Conservation (phyloP, 1,140 invertebrate species). For the Caenorhabditis brenneri region DNA sequence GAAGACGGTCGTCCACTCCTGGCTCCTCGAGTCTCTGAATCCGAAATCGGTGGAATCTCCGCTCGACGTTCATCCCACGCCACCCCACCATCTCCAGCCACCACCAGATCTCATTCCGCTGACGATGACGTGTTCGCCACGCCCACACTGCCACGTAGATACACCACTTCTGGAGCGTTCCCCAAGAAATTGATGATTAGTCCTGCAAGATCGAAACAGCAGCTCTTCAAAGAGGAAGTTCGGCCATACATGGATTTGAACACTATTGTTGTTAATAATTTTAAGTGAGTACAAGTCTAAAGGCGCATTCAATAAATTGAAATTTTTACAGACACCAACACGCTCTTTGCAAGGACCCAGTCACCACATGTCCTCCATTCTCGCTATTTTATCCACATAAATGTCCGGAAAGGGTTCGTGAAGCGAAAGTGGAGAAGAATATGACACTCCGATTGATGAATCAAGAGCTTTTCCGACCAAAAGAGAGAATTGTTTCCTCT, state of each 20-base stretch:
- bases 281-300: too few relatives aligned
- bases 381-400: constrained; percentile 72
- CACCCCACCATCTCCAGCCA: neutral
- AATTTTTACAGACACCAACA: constrained; percentile 80
- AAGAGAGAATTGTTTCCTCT: neutral
- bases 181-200: neutral
- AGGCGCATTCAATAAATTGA: too few relatives aligned
- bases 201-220: constrained; percentile 5
- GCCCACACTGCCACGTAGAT: neutral
- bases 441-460: neutral
- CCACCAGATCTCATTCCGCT: neutral
- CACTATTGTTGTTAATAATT: constrained; percentile 68
- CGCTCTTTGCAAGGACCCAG: constrained; percentile 74
- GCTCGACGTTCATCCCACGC: neutral
- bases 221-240: constrained; percentile 37
- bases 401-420: constrained; percentile 33
- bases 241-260: constrained; percentile 60
- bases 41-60: constrained; percentile 17
- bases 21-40: constrained; percentile 29
- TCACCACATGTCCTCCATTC: constrained; percentile 75
- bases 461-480: constrained; percentile 57
- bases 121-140: constrained; percentile 9
- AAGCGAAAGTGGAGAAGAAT: constrained; percentile 71
- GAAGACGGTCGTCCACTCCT: constrained; percentile 30
- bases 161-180: neutral